A percentile compares a stretch with the other conserved stretches of the same genome.
These are phyloP conservation scores for Propithecus perrieri DNA, from an alignment of 2,797 vertebrate genomes.

Conservation along the genomic window DNA sequence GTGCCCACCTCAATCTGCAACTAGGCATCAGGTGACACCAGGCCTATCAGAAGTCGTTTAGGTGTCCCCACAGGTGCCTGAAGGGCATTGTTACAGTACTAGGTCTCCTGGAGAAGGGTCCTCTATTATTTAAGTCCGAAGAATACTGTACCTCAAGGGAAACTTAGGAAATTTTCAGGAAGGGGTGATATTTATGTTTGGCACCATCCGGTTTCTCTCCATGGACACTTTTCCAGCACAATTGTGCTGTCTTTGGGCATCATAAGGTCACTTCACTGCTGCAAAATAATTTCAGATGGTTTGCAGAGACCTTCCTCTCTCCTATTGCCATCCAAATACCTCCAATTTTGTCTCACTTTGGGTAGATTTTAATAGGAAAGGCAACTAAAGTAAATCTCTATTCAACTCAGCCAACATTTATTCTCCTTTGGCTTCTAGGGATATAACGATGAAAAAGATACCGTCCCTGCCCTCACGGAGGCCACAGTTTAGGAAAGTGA, in stretches of 20 bases:
- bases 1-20: not conserved
- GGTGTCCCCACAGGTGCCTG: not conserved
- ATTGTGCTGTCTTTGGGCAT: not conserved
- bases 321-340: not conserved
- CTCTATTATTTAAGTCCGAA: not conserved
- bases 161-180: not conserved
- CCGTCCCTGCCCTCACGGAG: not conserved
- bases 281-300: not conserved
- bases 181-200: not conserved
- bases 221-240: not conserved
- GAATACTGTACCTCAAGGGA: not conserved
- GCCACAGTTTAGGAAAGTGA: not conserved
- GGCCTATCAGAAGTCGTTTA: not conserved
- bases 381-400: not conserved
- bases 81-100: not conserved
- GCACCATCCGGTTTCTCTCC: not conserved
- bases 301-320: not conserved
- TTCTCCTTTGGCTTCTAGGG: not conserved
- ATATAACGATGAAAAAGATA: not conserved
- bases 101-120: not conserved
- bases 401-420: not conserved
- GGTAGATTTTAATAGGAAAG: not conserved
- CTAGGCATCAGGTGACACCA: not conserved
- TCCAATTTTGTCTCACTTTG: not conserved
- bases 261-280: not conserved